A percentile compares a stretch with the other conserved stretches of the same genome.
phyloP scores from a whole-genome alignment of 2,888 invertebrate genomes.

The Drosophila differens region DNA sequence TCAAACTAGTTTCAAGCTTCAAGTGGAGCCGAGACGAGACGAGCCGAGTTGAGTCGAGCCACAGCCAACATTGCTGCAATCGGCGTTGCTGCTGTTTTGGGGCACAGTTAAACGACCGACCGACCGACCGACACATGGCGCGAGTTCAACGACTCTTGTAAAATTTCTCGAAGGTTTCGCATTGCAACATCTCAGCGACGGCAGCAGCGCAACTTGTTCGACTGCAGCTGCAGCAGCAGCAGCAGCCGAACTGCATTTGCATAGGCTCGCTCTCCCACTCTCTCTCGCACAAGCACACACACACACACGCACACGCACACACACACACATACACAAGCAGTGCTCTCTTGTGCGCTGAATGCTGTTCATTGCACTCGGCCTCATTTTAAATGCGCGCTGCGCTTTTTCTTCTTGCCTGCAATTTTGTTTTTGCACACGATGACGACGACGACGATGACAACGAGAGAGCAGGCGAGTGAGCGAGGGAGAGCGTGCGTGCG shows the following conservation, averaged over 20 bases:
- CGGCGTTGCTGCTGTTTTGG: slow-evolving; percentile 50
- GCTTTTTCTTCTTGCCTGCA: slow-evolving; percentile 55
- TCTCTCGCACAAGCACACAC: slow-evolving; percentile 8
- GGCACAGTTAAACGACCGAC: slow-evolving; percentile 65
- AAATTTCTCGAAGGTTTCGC: slow-evolving; percentile 85
- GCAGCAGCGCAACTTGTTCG: slow-evolving; percentile 67
- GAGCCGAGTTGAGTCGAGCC: slow-evolving; percentile 43
- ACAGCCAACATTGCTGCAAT: slow-evolving; percentile 74
- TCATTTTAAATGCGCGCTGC: slow-evolving; percentile 70
- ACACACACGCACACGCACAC: slow-evolving; percentile 1
- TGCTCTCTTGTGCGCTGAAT: slow-evolving; percentile 75
- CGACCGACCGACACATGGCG: slow-evolving; percentile 44
- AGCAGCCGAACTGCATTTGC: slow-evolving; percentile 60
- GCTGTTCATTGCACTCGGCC: slow-evolving; percentile 84
- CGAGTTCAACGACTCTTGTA: slow-evolving; percentile 83
- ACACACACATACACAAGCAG: slow-evolving; percentile 3
- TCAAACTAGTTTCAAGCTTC: slow-evolving; percentile 76
- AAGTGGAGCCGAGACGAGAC: slow-evolving; percentile 44
- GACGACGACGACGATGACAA: slow-evolving; percentile 39
- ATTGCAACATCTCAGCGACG: slow-evolving; percentile 72
- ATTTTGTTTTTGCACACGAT: slow-evolving; percentile 67
- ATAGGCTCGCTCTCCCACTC: slow-evolving; percentile 46
- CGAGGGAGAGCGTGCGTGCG: slow-evolving; percentile 11
- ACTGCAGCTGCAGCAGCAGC: slow-evolving; percentile 48
- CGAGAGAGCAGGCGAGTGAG: background rate